Evolutionary conservation across 2,797 vertebrate genomes (phyloP), one percentile per base, ranked within the genome.

Genomic region (Melopsittacus undulatus): DNA sequence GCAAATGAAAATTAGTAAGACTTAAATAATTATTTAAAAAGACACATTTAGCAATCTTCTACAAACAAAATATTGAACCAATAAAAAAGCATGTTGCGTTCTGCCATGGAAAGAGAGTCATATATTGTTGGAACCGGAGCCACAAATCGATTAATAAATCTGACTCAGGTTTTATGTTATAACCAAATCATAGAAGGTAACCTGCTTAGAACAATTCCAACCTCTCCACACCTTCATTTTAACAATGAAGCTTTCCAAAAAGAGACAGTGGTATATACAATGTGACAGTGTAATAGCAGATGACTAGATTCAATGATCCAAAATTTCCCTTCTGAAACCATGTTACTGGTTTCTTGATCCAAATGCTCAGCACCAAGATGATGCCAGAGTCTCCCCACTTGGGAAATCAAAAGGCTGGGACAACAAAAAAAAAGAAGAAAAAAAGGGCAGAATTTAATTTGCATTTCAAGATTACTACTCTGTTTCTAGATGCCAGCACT

Each of bases 1-100:
- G 69, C 62, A 93, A 91, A 92, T 72, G 7, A 64, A 74, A 85
- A 90, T 88, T 51, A 96, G 11, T 70, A 68, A 36, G 48, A 74
- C 22, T 86, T 89, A 83, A 67, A 57, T 45, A 69, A 88, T 63
- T 62, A 64, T 66, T 78, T 63, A 32, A 75, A 72, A 92, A 92
- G 32, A 76, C 17, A 21, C 56, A 86, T 43, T 88, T 62, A 79
- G 5, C 51, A 56, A 80, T 87, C 26, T 74, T 69, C 29, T 79
- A 29, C 77, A 94, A 90, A 2, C 69, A 79, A 94, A 94, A 70
- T 46, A 76, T 29, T 57, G 59, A 95, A 81, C 29, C 40, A 82
- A 36, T 69, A 61, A 64, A 96, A 34, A 27, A 90, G 10, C 20
- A 67, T 16, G 29, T 9, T 67, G 11, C 15, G 23, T 81, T 92